These are phyloP conservation scores for Gallinago undulata DNA, from an alignment of 2,113 vertebrate genomes.

Conservation along the genomic window DNA sequence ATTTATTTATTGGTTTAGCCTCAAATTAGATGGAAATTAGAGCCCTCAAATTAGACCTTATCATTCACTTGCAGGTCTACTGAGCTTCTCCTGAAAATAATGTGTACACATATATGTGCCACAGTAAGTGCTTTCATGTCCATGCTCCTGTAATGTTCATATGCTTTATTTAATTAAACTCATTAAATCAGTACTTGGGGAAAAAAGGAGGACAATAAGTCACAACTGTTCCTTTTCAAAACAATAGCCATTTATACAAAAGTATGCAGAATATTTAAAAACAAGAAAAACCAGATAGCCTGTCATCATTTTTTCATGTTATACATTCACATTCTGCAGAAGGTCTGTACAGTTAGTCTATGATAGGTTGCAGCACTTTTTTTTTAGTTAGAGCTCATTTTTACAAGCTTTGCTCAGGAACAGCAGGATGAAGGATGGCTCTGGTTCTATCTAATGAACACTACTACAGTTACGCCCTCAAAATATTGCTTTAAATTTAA, in stretches of 20 bases:
- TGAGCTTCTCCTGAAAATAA: not conserved
- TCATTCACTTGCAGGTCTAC: not conserved
- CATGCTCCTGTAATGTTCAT: not conserved
- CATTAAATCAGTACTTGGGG: not conserved
- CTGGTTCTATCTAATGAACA: not conserved
- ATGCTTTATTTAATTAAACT: not conserved
- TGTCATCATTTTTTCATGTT: not conserved
- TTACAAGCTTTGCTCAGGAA: not conserved
- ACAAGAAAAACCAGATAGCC: not conserved
- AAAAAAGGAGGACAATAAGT: not conserved
- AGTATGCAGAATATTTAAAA: not conserved
- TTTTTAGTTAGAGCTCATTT: not conserved
- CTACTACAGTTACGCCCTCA: not conserved
- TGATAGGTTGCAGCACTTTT: not conserved
- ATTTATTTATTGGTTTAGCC: not conserved
- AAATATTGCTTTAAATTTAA: not conserved
- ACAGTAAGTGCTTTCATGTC: not conserved
- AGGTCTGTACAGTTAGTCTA: not conserved
- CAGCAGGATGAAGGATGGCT: not conserved
- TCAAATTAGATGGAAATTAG: not conserved
- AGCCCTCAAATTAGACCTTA: not conserved
- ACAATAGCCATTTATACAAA: not conserved
- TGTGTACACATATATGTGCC: not conserved
- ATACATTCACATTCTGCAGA: not conserved
- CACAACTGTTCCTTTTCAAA: not conserved